Percentiles rank a stretch among this genome's conserved stretches.
Conservation (phyloP, 2,113 vertebrate species). For the Pseudopodoces humilis region DNA sequence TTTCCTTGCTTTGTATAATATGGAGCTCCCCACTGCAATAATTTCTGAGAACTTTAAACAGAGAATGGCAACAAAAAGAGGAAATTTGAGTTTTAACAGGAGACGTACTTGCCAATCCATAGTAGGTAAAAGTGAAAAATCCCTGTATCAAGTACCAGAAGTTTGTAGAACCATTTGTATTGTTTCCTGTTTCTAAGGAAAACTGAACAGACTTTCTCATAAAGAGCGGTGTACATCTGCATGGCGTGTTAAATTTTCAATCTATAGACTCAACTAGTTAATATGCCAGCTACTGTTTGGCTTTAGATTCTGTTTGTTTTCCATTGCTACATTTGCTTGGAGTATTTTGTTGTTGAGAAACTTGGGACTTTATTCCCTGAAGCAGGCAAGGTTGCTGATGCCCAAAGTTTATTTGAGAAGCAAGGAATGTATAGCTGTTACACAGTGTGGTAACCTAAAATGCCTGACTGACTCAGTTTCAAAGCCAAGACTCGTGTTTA, state of each 20-base stretch:
- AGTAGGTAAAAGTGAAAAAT: neutral
- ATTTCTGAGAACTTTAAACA: neutral
- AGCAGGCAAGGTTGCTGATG: neutral
- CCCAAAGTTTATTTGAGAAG: neutral
- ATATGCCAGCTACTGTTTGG: neutral
- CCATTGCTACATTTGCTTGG: neutral
- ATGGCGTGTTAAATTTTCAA: fast-evolving
- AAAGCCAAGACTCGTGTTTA: neutral
- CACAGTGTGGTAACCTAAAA: neutral
- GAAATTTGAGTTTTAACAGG: neutral
- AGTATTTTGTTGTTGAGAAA: conserved; percentile 13
- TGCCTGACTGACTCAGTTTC: neutral
- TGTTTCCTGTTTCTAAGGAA: neutral
- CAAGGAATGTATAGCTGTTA: neutral
- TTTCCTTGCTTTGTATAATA: neutral
- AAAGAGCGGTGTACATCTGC: neutral
- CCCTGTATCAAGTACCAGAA: neutral
- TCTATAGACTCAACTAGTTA: neutral
- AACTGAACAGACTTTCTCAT: neutral
- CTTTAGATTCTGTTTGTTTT: neutral
- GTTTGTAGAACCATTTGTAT: neutral
- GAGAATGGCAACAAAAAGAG: neutral
- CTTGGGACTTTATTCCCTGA: neutral
- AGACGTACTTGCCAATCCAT: neutral
- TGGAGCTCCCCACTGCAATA: neutral